These are phyloP conservation scores for Pelmatolapia mariae DNA, from an alignment of 2,113 vertebrate genomes.

Conservation along the genomic window DNA sequence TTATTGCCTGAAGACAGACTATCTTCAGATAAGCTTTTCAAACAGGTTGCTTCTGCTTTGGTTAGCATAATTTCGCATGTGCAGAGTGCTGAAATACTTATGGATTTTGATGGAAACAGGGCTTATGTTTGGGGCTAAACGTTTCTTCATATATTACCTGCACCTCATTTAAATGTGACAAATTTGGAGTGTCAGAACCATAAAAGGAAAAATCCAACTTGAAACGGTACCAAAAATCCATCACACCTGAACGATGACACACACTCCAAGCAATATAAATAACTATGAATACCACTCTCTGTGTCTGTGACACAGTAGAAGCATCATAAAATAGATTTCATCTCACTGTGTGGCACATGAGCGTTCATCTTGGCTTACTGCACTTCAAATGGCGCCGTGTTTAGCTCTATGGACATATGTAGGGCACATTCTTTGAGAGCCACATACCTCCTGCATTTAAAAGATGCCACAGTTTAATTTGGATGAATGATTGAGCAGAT, in stretches of 20 bases:
- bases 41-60: background rate
- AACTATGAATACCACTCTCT: background rate
- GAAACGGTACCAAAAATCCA: background rate
- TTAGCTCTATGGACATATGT: constrained; percentile 39
- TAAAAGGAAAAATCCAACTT: background rate
- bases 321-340: constrained; percentile 43
- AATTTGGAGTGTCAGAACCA: background rate
- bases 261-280: constrained; percentile 4
- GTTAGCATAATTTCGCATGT: background rate
- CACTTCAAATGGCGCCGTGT: constrained; percentile 24
- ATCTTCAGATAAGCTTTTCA: background rate
- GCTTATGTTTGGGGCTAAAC: background rate
- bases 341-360: constrained; percentile 16
- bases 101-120: background rate
- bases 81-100: background rate
- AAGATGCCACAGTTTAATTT: constrained; percentile 45
- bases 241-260: background rate
- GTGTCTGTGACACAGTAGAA: constrained; percentile 9
- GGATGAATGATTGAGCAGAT: constrained; percentile 29
- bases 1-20: background rate
- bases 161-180: background rate
- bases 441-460: constrained; percentile 33
- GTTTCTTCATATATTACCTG: background rate
- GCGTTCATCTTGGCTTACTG: background rate
- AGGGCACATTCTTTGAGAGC: constrained; percentile 18